A percentile compares a stretch with the other conserved stretches of the same genome.
phyloP scores from a whole-genome alignment of 2,113 vertebrate genomes.

The Saimiri boliviensis region DNA sequence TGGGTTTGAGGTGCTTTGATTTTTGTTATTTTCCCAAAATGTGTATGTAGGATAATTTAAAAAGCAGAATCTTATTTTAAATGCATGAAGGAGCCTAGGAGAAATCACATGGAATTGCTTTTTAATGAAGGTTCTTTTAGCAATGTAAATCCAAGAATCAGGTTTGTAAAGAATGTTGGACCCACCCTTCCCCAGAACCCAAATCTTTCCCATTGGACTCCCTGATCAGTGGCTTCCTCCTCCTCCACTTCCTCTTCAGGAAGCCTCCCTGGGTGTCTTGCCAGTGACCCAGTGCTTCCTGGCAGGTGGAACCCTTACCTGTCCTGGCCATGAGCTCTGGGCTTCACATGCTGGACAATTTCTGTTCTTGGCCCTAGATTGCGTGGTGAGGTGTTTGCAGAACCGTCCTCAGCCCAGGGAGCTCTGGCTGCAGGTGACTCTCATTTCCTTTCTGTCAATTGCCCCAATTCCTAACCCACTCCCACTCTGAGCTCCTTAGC shows the following conservation, averaged over 20 bases:
- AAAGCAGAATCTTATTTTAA: conserved; percentile 6
- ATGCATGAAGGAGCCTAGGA: background rate
- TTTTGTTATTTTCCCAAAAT: background rate
- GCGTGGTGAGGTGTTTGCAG: background rate
- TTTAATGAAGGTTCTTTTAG: background rate
- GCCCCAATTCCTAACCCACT: background rate
- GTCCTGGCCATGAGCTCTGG: background rate
- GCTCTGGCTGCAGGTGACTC: background rate
- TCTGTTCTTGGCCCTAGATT: background rate
- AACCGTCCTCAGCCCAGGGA: background rate
- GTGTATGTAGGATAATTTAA: background rate
- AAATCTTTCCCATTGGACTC: background rate
- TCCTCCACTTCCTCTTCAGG: background rate
- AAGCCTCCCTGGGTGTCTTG: background rate
- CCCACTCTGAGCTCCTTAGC: background rate
- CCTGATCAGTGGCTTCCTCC: background rate
- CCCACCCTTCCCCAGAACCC: background rate
- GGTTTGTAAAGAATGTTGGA: background rate
- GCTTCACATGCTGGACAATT: too few species aligned
- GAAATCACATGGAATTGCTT: background rate
- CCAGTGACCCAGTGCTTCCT: background rate
- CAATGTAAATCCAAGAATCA: background rate
- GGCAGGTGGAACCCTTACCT: background rate
- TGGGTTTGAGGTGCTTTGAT: background rate
- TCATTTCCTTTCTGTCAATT: background rate